Conservation (phyloP, 2,888 invertebrate genomes). For the Altica lythri region DNA sequence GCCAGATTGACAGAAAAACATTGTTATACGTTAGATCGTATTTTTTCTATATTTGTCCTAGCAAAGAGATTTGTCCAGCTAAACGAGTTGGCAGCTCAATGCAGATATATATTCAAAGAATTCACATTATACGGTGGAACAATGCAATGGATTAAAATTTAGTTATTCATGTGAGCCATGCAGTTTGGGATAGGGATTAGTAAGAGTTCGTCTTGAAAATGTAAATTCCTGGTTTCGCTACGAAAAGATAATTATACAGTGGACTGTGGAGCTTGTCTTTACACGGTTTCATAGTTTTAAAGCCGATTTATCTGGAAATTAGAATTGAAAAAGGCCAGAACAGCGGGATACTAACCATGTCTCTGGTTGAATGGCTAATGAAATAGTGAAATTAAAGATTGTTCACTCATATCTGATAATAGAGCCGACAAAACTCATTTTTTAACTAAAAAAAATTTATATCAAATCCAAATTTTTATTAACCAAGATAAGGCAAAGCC, state of each 20-base stretch:
- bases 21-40: too few species aligned
- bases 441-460: too few species aligned
- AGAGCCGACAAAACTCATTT: too few species aligned
- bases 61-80: slow-evolving; percentile 9
- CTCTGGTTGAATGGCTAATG: too few species aligned
- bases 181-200: slow-evolving; percentile 38
- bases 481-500: too few species aligned
- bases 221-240: slow-evolving; percentile 52
- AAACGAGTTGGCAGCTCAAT: slow-evolving; percentile 11
- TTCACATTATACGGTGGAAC: slow-evolving; percentile 20
- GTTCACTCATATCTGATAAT: too few species aligned
- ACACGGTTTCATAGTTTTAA: slow-evolving; percentile 56
- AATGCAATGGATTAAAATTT: slow-evolving; percentile 21
- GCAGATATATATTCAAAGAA: slow-evolving; percentile 21
- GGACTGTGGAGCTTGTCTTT: slow-evolving; percentile 49
- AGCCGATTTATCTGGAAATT: slow-evolving; percentile 48
- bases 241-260: slow-evolving; percentile 55
- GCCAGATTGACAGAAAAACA: too few species aligned
- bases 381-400: too few species aligned
- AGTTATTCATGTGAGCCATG: slow-evolving; percentile 20
- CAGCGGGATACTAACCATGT: slow-evolving; percentile 1
- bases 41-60: too few species aligned
- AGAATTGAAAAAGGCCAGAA: neutral
- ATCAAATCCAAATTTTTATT: too few species aligned
- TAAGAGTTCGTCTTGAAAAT: slow-evolving; percentile 52